Conservation (phyloP, 92 coral and sea anemone species). For the Umimayanthus chanpuru region DNA sequence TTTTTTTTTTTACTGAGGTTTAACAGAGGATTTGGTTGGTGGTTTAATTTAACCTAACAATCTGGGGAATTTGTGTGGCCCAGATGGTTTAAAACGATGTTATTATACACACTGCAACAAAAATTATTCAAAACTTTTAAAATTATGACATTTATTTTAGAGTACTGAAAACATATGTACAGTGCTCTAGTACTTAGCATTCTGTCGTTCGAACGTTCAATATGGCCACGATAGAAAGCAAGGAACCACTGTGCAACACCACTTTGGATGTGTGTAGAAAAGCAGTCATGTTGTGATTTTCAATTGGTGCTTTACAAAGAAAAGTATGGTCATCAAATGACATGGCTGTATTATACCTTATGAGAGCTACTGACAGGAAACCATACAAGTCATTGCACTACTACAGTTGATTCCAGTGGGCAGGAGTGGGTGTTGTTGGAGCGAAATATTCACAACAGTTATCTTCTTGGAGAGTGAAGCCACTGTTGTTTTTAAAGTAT, state of each 20-base stretch:
- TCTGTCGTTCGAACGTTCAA: neutral
- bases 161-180: neutral
- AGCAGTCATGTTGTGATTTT: neutral
- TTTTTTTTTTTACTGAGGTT: no score
- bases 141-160: neutral
- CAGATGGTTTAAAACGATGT: neutral
- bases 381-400: no score
- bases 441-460: no score
- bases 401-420: no score
- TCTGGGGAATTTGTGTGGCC: no score
- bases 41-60: no score
- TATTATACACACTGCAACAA: neutral
- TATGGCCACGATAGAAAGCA: neutral
- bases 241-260: neutral
- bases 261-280: neutral
- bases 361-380: no score
- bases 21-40: no score
- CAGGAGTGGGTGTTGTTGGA: no score
- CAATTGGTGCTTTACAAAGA: neutral
- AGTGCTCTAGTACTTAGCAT: neutral
- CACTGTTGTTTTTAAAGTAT: no score
- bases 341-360: no score
- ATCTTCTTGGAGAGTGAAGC: no score
- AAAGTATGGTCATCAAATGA: neutral
- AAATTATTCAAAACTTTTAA: neutral